Percentiles rank a stretch among this genome's conserved stretches.
phyloP scores from a whole-genome alignment of 2,888 invertebrate genomes.

The Oligia strigilis region DNA sequence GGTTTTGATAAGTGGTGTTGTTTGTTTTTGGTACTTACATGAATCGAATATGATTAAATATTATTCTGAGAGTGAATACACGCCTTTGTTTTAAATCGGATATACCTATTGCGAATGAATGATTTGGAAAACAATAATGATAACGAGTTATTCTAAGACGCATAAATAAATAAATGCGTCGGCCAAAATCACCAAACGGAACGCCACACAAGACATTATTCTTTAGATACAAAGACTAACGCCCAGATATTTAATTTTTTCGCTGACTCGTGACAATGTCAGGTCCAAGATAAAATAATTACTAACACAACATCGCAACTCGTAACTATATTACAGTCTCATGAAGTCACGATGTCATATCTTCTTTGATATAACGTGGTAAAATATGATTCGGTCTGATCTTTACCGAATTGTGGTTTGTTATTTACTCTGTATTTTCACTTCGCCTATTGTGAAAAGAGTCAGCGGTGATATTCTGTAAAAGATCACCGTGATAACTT shows the following conservation, averaged over 20 bases:
- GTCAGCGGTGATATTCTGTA: too few species aligned
- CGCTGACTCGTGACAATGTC: slow-evolving; percentile 22
- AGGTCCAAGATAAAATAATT: slow-evolving; percentile 50
- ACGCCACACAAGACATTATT: slow-evolving; percentile 1
- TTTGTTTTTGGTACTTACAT: not conserved
- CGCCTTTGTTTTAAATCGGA: not conserved
- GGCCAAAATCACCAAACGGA: slow-evolving; percentile 1
- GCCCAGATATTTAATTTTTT: slow-evolving; percentile 15
- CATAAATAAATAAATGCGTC: not conserved
- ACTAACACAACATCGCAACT: slow-evolving; percentile 47
- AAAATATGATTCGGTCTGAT: slow-evolving; percentile 27
- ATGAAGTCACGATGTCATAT: slow-evolving; percentile 31
- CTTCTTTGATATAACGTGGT: slow-evolving; percentile 24
- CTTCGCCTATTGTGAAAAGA: not conserved
- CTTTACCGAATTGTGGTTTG: slow-evolving; percentile 33
- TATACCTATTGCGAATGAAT: not conserved
- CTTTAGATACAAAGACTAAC: slow-evolving; percentile 8
- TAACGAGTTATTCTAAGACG: not conserved
- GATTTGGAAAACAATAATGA: slow-evolving; percentile 15
- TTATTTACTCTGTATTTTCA: slow-evolving; percentile 24
- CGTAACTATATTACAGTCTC: slow-evolving; percentile 48
- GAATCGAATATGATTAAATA: not conserved
- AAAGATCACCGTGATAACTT: too few species aligned
- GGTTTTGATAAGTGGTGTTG: slow-evolving; percentile 14
- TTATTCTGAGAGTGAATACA: not conserved